phyloP scores from a whole-genome alignment of 2,113 vertebrate genomes.

The Calypte anna region DNA sequence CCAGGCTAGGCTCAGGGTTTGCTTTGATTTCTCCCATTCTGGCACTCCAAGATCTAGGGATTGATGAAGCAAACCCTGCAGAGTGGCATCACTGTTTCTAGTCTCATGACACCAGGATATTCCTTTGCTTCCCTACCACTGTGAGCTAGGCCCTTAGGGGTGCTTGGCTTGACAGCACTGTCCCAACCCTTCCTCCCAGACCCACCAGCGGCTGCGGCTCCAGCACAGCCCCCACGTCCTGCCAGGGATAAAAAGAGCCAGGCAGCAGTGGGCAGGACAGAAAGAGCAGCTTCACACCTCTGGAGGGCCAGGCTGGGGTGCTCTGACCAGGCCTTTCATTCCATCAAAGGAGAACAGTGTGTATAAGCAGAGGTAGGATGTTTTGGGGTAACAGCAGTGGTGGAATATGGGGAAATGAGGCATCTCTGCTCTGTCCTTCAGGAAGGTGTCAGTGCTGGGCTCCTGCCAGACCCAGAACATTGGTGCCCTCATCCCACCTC shows the following conservation, averaged over 20 bases:
- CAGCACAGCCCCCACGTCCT: neutral
- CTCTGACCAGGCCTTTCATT: neutral
- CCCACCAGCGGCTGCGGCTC: rapidly evolving
- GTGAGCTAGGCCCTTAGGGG: rapidly evolving
- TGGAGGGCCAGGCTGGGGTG: neutral
- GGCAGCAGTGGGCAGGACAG: neutral
- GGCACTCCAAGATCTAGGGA: neutral
- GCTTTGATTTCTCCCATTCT: neutral
- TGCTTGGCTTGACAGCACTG: neutral
- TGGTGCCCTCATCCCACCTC: neutral
- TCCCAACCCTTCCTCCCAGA: neutral
- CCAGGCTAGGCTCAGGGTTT: neutral
- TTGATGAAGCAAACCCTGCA: neutral
- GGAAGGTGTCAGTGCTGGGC: rapidly evolving
- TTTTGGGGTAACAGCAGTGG: neutral
- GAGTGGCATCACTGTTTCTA: neutral
- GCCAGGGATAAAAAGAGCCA: neutral
- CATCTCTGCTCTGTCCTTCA: neutral
- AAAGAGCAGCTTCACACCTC: neutral
- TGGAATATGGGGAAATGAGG: rapidly evolving
- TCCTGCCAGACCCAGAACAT: neutral
- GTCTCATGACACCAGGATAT: rapidly evolving
- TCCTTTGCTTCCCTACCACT: neutral
- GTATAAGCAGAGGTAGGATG: neutral
- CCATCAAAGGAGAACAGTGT: rapidly evolving